Evolutionary conservation across 1,140 invertebrate species (phyloP).

Genomic region (Steinernema khuongi): DNA sequence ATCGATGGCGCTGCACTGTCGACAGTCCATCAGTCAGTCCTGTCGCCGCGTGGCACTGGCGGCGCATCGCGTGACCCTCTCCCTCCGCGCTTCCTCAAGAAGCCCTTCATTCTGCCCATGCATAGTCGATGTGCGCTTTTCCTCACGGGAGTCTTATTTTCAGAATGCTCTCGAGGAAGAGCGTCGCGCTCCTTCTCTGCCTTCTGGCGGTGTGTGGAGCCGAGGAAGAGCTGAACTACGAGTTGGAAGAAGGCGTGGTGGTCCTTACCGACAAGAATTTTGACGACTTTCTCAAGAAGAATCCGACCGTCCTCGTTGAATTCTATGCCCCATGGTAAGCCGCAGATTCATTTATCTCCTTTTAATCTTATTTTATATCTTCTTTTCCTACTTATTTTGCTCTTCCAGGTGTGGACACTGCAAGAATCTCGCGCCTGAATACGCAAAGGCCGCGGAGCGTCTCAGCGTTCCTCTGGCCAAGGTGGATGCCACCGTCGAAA

Average conservation of each 20-base stretch:
- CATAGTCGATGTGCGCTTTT: neutral
- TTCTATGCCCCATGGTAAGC: conserved; percentile 43
- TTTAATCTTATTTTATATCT: neutral
- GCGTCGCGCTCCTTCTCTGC: conserved; percentile 15
- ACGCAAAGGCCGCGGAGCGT: conserved; percentile 83
- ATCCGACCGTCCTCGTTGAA: conserved; percentile 35
- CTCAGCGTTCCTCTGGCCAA: conserved; percentile 72
- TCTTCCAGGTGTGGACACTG: conserved; percentile 54
- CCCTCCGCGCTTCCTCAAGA: neutral
- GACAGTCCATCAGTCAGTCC: conserved; percentile 4
- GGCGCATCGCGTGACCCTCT: neutral
- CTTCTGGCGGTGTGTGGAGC: conserved; percentile 4
- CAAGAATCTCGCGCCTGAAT: conserved; percentile 78
- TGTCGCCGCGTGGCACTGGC: conserved; percentile 14
- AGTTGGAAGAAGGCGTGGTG: conserved; percentile 41
- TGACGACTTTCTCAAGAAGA: conserved; percentile 39
- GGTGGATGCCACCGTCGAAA: conserved; percentile 57
- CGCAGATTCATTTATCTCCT: neutral
- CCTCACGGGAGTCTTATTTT: neutral
- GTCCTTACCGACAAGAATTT: conserved; percentile 42
- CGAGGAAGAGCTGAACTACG: conserved; percentile 39
- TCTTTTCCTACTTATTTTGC: neutral
- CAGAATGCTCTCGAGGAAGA: conserved; percentile 19
- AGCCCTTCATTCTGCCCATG: too few species aligned
- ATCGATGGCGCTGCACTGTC: conserved; percentile 18